Base-by-base conservation (phyloP, 2,797 vertebrate genomes). In the Mormyrus hasselquistii region DNA sequence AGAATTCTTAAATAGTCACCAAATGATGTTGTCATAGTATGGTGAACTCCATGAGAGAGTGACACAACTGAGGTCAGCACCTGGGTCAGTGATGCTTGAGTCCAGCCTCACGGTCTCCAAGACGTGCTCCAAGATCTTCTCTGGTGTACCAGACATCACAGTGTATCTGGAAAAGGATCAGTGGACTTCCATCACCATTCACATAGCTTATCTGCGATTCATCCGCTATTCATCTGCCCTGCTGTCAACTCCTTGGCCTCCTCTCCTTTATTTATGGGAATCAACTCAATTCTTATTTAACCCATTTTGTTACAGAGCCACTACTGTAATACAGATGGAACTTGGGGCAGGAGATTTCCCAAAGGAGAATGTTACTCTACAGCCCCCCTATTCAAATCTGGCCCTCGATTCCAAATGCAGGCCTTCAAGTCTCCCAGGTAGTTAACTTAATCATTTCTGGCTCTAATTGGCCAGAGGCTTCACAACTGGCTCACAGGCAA, bases 111-210 rank as follows among this genome's bases (percentile, higher is more conserved):
- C 97, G 44, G 97, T 99, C 95, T 99, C 98, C 90, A 99, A 96
- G 94, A 99, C 98, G 94, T 99, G 99, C 94, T 99, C 99, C 95
- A 99, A 95, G 95, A 99, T 99, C 96, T 99, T 99, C 96, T 99
- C 98, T 57, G 99, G 97, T 7, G 97, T 99, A 22, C 79, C 79
- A 47, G 79, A 84, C 79, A 84, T 84, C 79, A 84, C 79, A 84
- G 79, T 84, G 44, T 84, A 49, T 44, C 79, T 84, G 44, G 79
- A 47, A 84, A 22, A 10, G 22, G 44, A n/a, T 69, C 41, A 84
- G 94, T 98, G 90, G 97, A 97, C 97, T 25, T 86, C 49, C 25
- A 38, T 73, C 88, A 92, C 91, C 91, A 90, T 90, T 41, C 2
- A 41, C 12, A 41, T 38, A 76, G 73, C 2, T 38, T 44, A 76